Base-by-base conservation (phyloP, 2,113 vertebrate species). In the Alethe castanea region DNA sequence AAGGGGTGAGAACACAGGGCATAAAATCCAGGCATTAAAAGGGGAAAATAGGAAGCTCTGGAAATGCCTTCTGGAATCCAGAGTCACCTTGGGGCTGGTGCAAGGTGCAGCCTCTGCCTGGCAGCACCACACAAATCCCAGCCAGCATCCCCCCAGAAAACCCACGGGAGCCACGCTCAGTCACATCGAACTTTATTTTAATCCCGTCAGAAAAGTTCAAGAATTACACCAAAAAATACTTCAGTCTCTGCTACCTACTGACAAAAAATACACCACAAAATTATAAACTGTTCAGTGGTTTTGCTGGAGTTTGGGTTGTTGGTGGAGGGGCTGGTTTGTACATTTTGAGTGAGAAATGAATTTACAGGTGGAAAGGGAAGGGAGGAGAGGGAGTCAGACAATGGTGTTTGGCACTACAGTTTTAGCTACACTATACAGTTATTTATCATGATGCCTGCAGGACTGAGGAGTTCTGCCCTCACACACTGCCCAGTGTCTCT, bases 221-320 rank as follows among this genome's bases (percentile, higher is more conserved):
- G 98, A 98, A 96, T 97, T 98, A 98, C 98, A 98, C 98, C 98
- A 98, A 98, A 98, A 98, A 98, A 98, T 98, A 98, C 98, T 98
- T 98, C 97, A 98, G 98, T 98, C 98, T 98, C 97, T 98, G 97
- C 98, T 98, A 98, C 97, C 98, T 98, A 98, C 98, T 97, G 97
- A 98, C 98, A 98, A 98, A 98, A 97, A 98, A 97, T 98, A 98
- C 98, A 98, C 97, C 98, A 98, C 98, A 90, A 96, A 98, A 97
- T 98, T 98, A 98, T 97, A 98, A 98, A 98, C 97, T 97, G 94
- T 95, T 98, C 97, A 97, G 97, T 95, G 76, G 95, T 97, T 77
- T 92, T 47, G 97, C 97, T 93, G 97, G 95, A 97, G 96, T 96
- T 83, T 10, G 69, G 86, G 91, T 56, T 86, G 79, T 86, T 69